These are phyloP conservation scores for Crocodylus rhombifer DNA, from an alignment of 2,797 vertebrate genomes.

Conservation along the genomic window DNA sequence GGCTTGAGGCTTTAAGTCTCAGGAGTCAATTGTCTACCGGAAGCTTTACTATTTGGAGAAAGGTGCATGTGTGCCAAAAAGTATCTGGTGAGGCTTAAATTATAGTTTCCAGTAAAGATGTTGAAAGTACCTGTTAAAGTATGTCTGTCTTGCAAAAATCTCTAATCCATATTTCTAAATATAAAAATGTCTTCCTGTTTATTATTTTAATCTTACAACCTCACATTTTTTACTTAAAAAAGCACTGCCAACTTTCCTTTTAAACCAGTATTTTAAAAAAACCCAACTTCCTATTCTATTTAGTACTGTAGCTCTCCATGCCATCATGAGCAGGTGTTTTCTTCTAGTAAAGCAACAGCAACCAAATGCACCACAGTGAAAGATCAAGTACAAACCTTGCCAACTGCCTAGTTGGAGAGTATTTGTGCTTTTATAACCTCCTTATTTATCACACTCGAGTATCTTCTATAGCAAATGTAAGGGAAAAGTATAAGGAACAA, in stretches of 20 bases:
- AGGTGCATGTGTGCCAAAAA: background rate
- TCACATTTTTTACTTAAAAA: slow-evolving; percentile 72
- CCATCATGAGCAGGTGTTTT: slow-evolving; percentile 30
- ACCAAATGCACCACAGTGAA: background rate
- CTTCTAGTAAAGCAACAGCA: slow-evolving; percentile 44
- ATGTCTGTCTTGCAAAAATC: slow-evolving; percentile 62
- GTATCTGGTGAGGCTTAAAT: slow-evolving; percentile 61
- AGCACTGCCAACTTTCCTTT: background rate
- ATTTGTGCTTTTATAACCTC: background rate
- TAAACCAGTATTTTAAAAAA: slow-evolving; percentile 27
- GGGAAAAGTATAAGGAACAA: background rate
- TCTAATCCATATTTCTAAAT: slow-evolving; percentile 77
- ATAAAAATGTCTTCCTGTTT: slow-evolving; percentile 73
- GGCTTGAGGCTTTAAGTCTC: slow-evolving; percentile 2
- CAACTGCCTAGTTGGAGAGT: background rate
- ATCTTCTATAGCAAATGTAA: background rate
- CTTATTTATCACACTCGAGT: background rate
- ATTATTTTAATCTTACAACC: slow-evolving; percentile 73
- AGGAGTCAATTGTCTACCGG: background rate
- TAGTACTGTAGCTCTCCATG: slow-evolving; percentile 30
- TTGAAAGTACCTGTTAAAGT: slow-evolving; percentile 57
- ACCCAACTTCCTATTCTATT: slow-evolving; percentile 6
- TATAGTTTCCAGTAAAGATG: slow-evolving; percentile 70
- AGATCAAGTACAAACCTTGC: slow-evolving; percentile 1
- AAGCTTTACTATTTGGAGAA: slow-evolving; percentile 15